phyloP scores from a whole-genome alignment of 2,888 invertebrate genomes.

The Prenolepis imparis region DNA sequence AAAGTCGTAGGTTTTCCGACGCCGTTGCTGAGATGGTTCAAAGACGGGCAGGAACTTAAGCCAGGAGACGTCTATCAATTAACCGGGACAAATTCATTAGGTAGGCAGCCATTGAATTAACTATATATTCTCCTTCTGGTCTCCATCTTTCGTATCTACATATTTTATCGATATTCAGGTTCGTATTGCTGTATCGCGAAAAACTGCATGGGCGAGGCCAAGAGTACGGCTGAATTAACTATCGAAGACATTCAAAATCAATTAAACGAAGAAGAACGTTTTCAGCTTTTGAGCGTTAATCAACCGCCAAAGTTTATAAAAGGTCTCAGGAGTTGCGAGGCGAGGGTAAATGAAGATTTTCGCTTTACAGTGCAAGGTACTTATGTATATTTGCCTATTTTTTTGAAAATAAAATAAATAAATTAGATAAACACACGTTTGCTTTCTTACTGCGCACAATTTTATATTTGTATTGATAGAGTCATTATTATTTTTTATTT shows the following conservation, averaged over 20 bases:
- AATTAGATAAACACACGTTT: background rate
- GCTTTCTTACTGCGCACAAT: background rate
- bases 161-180: conserved; percentile 84
- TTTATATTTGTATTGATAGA: background rate
- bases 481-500: conserved; percentile 15
- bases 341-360: conserved; percentile 93
- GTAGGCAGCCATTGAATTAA: conserved; percentile 74
- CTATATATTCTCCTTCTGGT: background rate
- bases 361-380: conserved; percentile 93
- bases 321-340: conserved; percentile 93
- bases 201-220: conserved; percentile 96
- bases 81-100: conserved; percentile 95
- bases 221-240: conserved; percentile 94
- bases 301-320: conserved; percentile 94
- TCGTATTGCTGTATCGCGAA: conserved; percentile 96
- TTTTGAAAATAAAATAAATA: background rate
- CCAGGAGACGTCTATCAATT: conserved; percentile 97
- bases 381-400: background rate
- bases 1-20: conserved; percentile 97
- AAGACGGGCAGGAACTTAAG: conserved; percentile 96
- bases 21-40: conserved; percentile 95
- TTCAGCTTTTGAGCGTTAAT: conserved; percentile 91
- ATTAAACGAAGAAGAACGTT: conserved; percentile 94
- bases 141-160: background rate
- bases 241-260: conserved; percentile 97